phyloP scores from a whole-genome alignment of 2,113 vertebrate genomes.

The Sylvia atricapilla region DNA sequence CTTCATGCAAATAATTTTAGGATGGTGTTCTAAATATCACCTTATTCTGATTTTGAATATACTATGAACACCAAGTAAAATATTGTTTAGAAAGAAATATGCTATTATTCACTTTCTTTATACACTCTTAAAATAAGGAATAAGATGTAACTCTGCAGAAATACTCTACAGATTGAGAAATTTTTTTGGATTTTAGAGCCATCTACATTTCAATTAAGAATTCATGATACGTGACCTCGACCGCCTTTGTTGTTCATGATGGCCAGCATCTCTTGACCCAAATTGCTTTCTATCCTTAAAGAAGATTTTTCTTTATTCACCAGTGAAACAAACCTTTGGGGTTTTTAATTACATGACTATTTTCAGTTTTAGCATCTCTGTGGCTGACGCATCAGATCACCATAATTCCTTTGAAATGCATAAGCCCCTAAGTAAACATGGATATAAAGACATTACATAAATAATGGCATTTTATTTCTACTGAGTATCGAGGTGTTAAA shows the following conservation, averaged over 20 bases:
- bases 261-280: not conserved
- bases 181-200: not conserved
- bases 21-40: not conserved
- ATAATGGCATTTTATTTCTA: not conserved
- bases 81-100: not conserved
- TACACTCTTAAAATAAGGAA: not conserved
- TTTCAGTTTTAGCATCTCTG: not conserved
- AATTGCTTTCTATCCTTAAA: not conserved
- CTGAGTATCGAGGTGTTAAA: not conserved
- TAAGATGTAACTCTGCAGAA: not conserved
- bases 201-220: not conserved
- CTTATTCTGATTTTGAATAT: not conserved
- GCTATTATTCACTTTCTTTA: rapidly evolving
- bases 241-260: not conserved
- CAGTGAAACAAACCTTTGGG: not conserved
- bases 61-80: not conserved
- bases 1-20: not conserved
- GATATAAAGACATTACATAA: not conserved
- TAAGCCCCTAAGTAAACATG: not conserved
- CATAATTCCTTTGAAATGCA: not conserved
- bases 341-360: not conserved
- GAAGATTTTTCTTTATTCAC: not conserved
- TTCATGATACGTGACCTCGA: not conserved
- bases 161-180: not conserved
- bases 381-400: not conserved